Evolutionary conservation across 2,797 vertebrate species (phyloP).

Genomic region (Neostethus bicornis): DNA sequence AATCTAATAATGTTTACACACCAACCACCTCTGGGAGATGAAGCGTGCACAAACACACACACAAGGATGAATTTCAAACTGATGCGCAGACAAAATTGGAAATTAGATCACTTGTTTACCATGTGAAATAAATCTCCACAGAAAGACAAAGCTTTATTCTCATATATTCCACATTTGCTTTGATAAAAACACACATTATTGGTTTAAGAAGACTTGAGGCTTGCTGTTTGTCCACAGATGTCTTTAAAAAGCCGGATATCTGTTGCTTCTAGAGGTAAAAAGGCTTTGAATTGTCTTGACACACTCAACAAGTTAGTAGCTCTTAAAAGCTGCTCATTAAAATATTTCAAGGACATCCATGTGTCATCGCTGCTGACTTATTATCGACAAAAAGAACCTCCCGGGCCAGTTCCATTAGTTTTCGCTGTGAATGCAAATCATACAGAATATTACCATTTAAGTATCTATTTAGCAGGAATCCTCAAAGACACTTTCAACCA

Average conservation of each 20-base stretch:
- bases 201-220: conserved; percentile 17
- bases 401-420: neutral
- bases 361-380: conserved; percentile 11
- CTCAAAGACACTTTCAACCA: conserved; percentile 2
- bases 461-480: neutral
- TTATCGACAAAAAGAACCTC: neutral
- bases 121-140: conserved; percentile 43
- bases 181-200: conserved; percentile 31
- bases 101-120: conserved; percentile 54
- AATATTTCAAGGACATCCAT: conserved; percentile 19
- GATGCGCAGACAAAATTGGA: conserved; percentile 21
- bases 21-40: conserved; percentile 21
- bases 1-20: conserved; percentile 37
- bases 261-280: conserved; percentile 12
- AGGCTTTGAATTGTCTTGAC: conserved; percentile 11
- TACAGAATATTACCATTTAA: conserved; percentile 6
- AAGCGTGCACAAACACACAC: conserved; percentile 3
- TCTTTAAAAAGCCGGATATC: conserved; percentile 24
- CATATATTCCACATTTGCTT: conserved; percentile 20
- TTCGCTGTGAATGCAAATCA: conserved; percentile 7
- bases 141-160: conserved; percentile 31
- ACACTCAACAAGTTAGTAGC: conserved; percentile 7
- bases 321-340: conserved; percentile 13
- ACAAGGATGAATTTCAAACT: conserved; percentile 1
- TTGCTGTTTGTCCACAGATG: neutral